Base-by-base conservation (phyloP, 1,140 invertebrate species). In the Drosophila takahashii region DNA sequence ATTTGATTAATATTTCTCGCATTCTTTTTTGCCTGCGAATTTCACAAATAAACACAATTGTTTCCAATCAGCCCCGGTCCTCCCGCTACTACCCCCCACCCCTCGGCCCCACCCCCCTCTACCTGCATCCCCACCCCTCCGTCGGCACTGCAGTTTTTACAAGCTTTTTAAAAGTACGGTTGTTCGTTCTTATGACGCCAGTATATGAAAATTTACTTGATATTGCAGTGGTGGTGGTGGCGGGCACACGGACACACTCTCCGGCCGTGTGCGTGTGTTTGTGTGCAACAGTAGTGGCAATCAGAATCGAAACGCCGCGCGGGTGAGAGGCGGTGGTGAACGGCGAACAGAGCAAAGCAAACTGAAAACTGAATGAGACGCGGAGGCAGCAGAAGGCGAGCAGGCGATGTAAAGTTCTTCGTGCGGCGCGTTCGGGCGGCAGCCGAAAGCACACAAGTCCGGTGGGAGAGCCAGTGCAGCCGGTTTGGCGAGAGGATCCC, bases 201-300 rank as follows among this genome's bases (percentile, higher is more conserved):
- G 86, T 89, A 77, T 89, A 89, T 77, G 72, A 89, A 80, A 89
- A 89, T 84, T 85, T 80, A 84, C 84, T 89, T 89, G 79, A 62
- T 89, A 74, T 72, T 65, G 47, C 72, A 50, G 61, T 80, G 58
- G 50, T 76, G 83, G 69, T 81, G 64, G 71, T 76, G 61, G 71
- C 59, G 59, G 70, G 47, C 59, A 61, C 44, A 42, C 29, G 29
- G 29, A 0, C 47, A 61, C 70, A 61, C 65, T 70, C 65, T 57
- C 65, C 44, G 57, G 18, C 69, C 61, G 56, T 77, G 58, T 66
- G 51, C 22, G 22, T 22, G 22, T 78, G 78, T 71, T 76, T 66
- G 79, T 73, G 74, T 72, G 81, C 81, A 85, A 85, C 81, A 86
- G 81, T 87, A 86, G 83, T 89, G 76, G 67, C 89, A 89, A 89